These are phyloP conservation scores for Camelus bactrianus DNA, from an alignment of 2,113 vertebrate species.

Conservation along the genomic window DNA sequence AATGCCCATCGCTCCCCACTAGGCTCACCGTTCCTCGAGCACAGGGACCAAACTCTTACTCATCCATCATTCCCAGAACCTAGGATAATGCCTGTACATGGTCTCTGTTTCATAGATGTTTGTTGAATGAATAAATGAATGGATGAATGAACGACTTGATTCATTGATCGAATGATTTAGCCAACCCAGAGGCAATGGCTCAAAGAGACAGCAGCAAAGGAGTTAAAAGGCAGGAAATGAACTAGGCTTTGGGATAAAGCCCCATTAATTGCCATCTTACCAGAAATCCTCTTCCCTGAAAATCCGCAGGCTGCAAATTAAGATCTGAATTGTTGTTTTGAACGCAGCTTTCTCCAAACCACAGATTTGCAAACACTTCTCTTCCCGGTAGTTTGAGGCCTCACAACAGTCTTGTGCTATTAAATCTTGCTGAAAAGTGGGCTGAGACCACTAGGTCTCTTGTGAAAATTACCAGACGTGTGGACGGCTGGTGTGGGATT, in stretches of 20 bases:
- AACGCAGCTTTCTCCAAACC: conserved; percentile 56
- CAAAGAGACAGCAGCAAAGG: conserved; percentile 57
- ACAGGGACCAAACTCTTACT: background rate
- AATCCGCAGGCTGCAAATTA: conserved; percentile 80
- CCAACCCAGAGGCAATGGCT: background rate
- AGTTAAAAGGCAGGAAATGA: conserved; percentile 78
- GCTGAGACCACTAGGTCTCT: conserved; percentile 71
- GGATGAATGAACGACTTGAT: background rate
- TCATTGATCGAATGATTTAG: conserved; percentile 44
- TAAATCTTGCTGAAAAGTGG: conserved; percentile 78
- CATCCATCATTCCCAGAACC: background rate
- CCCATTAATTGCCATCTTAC: conserved; percentile 79
- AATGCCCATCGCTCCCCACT: background rate
- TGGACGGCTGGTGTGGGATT: conserved; percentile 55
- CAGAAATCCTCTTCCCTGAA: conserved; percentile 79
- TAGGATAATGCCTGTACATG: background rate
- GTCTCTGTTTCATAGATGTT: conserved; percentile 26
- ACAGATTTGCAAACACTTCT: conserved; percentile 73
- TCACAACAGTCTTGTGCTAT: conserved; percentile 59
- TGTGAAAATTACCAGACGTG: conserved; percentile 74
- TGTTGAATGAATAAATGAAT: conserved; percentile 9
- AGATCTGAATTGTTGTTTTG: conserved; percentile 79
- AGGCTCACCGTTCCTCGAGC: background rate
- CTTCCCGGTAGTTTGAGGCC: conserved; percentile 73
- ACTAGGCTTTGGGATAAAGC: conserved; percentile 75